A percentile compares a stretch with the other conserved stretches of the same genome.
These are phyloP conservation scores for Lithophane leautieri DNA, from an alignment of 2,888 invertebrate genomes.

Conservation along the genomic window DNA sequence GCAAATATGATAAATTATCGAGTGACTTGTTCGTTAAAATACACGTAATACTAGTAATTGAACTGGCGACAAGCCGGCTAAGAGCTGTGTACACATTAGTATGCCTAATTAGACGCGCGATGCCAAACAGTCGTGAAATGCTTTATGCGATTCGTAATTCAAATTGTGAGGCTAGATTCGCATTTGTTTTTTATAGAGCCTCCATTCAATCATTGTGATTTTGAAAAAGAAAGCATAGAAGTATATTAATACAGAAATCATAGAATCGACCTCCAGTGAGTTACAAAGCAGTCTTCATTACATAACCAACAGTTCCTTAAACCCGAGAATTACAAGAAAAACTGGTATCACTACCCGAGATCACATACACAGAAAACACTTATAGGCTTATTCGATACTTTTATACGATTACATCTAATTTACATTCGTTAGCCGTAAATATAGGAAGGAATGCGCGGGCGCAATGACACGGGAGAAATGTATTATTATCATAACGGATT, in stretches of 20 bases:
- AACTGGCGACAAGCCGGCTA: conserved; percentile 55
- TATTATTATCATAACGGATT: conserved; percentile 57
- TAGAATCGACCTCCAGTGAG: not conserved
- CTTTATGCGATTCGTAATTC: conserved; percentile 16
- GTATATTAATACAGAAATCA: not conserved
- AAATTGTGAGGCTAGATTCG: not conserved
- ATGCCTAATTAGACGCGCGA: conserved; percentile 29
- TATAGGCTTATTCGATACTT: conserved; percentile 44
- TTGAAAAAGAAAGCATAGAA: conserved; percentile 5
- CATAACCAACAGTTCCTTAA: conserved; percentile 45
- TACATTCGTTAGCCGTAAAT: conserved; percentile 59
- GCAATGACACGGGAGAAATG: conserved; percentile 63
- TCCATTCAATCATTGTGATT: not conserved
- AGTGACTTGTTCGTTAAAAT: conserved; percentile 23
- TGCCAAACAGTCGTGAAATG: conserved; percentile 24
- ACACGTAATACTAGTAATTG: conserved; percentile 25
- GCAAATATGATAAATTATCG: conserved; percentile 35
- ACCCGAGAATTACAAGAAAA: conserved; percentile 48
- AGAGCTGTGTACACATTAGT: conserved; percentile 19
- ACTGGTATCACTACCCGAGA: conserved; percentile 46
- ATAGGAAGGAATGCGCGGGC: conserved; percentile 57
- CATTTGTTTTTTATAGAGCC: conserved; percentile 16
- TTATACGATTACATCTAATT: conserved; percentile 60
- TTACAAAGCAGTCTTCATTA: conserved; percentile 28
- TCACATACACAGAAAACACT: conserved; percentile 38